Evolutionary conservation across 2,888 invertebrate species (phyloP).

Genomic region (Aproaerema taeniolella): DNA sequence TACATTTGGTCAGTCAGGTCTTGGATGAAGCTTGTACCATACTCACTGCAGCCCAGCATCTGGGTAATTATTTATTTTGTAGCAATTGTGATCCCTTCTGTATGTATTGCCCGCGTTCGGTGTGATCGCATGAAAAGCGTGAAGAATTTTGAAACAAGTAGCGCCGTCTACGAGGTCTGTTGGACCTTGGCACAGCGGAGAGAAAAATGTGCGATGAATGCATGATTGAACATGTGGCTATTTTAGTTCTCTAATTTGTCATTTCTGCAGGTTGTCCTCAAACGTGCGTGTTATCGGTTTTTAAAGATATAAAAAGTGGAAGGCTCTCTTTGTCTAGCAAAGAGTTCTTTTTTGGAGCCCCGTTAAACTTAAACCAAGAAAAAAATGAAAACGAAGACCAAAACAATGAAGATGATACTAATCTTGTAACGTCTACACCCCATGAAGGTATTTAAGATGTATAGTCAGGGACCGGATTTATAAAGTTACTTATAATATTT

Average conservation of each 20-base stretch:
- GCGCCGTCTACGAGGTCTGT: no score
- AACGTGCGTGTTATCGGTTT: neutral
- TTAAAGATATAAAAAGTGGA: slow-evolving; percentile 33
- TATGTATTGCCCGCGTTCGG: no score
- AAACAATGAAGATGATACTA: slow-evolving; percentile 34
- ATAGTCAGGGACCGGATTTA: no score
- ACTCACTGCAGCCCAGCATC: slow-evolving; percentile 38
- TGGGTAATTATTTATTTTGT: neutral
- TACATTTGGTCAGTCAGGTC: slow-evolving; percentile 55
- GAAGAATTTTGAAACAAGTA: no score
- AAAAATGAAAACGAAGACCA: slow-evolving; percentile 32
- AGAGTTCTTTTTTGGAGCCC: slow-evolving; percentile 26
- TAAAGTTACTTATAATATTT: no score
- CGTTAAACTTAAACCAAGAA: slow-evolving; percentile 32
- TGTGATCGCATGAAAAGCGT: no score
- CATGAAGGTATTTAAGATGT: slow-evolving; percentile 30
- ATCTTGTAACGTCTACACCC: slow-evolving; percentile 56
- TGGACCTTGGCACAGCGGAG: no score
- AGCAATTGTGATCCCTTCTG: neutral
- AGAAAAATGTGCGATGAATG: no score
- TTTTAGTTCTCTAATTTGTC: no score
- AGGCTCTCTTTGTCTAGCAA: slow-evolving; percentile 27
- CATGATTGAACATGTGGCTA: no score
- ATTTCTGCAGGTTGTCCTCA: slow-evolving; percentile 1
- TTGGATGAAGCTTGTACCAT: slow-evolving; percentile 59